Evolutionary conservation across 2,113 vertebrate species (phyloP), one percentile per base, ranked within the genome.

Genomic region (Strigops habroptila): DNA sequence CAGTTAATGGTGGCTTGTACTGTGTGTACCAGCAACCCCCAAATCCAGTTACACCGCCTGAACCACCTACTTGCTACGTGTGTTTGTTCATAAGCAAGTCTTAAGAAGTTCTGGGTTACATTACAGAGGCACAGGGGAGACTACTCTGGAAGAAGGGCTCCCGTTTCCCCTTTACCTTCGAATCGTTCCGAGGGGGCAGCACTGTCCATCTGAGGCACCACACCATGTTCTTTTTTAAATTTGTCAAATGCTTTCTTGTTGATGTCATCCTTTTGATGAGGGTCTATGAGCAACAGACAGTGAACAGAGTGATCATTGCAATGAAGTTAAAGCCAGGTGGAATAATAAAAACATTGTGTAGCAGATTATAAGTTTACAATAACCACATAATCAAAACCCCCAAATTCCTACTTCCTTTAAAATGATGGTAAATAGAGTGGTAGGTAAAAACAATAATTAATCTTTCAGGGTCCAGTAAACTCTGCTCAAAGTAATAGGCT

Each of bases 171-270:
- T 96, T 98, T 96, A 99, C 99, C 98, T 88, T 99, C 99, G 89
- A 99, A 99, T 69, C 99, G 97, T 93, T 99, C 99, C 0, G 99
- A 99, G 55, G 99, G 99, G 63, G 97, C 91, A 39, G 99, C 99
- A 19, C 98, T 99, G 95, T 99, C 99, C 87, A 99, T 97, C 48
- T 98, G 98, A 55, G 98, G 97, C 63, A 99, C 99, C 5, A 95
- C 98, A 18, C 97, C 96, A 17, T 99, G 99, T 79, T 99, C 99
- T 96, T 99, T 99, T 96, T 98, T 99, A 95, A 99, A 99, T 96
- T 99, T 99, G 97, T 99, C 99, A 97, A 99, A 99, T 17, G 99
- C 99, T 87, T 99, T 99, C 96, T 98, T 99, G 96, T 99, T 99
- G 78, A 99, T 99, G 79, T 99, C 99, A 55, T 99, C 99, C 97